Conservation (phyloP, 2,113 vertebrate genomes). For the Fregetta grallaria region DNA sequence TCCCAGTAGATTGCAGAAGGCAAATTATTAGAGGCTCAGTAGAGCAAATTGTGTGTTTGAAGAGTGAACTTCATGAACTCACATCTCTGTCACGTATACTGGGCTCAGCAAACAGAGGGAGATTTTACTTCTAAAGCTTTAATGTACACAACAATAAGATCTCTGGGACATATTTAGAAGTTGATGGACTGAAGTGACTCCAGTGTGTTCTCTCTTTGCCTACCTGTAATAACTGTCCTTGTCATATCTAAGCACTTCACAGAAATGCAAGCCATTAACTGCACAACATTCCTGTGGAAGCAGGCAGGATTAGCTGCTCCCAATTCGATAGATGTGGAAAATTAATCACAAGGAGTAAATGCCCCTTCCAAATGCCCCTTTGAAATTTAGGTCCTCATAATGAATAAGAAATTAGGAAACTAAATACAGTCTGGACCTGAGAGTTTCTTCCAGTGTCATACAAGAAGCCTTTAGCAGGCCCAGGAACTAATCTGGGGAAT, state of each 20-base stretch:
- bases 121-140: slow-evolving; percentile 5
- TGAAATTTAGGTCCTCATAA: neutral
- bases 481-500: neutral
- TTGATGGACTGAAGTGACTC: neutral
- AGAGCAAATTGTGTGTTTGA: slow-evolving; percentile 2
- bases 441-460: neutral
- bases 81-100: neutral
- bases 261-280: neutral
- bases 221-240: neutral
- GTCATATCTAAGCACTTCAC: neutral
- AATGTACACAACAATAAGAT: neutral
- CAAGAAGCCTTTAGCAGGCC: neutral
- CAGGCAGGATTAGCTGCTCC: neutral
- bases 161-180: neutral
- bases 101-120: slow-evolving; percentile 14
- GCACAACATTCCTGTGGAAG: neutral
- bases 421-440: neutral
- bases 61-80: neutral
- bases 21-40: neutral
- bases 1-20: neutral
- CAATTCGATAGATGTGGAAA: neutral
- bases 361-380: neutral
- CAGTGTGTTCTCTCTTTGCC: neutral
- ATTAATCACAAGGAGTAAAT: neutral
- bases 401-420: neutral